Percentiles rank a stretch among this genome's conserved stretches.
These are phyloP conservation scores for Iphiclides podalirius DNA, from an alignment of 2,888 invertebrate genomes.

Conservation along the genomic window DNA sequence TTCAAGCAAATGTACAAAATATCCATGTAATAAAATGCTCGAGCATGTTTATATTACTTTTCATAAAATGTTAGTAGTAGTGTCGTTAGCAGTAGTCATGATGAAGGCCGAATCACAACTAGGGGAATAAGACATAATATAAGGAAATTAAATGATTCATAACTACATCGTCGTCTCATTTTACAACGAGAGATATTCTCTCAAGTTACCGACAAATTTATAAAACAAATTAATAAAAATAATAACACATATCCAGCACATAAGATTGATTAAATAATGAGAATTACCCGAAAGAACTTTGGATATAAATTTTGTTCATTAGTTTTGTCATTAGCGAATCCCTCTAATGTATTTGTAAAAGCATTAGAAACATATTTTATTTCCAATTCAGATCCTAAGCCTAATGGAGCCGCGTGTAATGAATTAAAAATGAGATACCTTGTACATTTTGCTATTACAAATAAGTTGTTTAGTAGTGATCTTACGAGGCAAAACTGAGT, in stretches of 20 bases:
- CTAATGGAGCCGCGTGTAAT: neutral
- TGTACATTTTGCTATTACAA: neutral
- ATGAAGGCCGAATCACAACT: neutral
- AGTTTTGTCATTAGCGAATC: too few species aligned
- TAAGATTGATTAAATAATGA: too few species aligned
- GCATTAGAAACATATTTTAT: neutral
- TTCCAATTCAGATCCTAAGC: neutral
- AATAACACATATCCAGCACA: too few species aligned
- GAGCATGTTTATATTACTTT: slow-evolving; percentile 9
- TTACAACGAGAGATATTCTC: too few species aligned
- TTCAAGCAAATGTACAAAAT: slow-evolving; percentile 13
- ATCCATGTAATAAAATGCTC: slow-evolving; percentile 13
- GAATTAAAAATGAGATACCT: neutral
- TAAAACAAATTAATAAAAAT: too few species aligned
- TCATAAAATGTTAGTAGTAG: slow-evolving; percentile 8
- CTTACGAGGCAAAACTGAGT: too few species aligned
- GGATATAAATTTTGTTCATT: too few species aligned
- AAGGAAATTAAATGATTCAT: too few species aligned
- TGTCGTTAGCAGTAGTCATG: slow-evolving; percentile 3
- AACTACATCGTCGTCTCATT: too few species aligned
- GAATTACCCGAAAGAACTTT: too few species aligned
- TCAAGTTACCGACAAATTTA: too few species aligned
- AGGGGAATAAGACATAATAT: neutral
- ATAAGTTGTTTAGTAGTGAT: neutral
- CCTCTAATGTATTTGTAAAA: neutral